Base-by-base conservation (phyloP, 2,888 invertebrate genomes). In the Mactromeris polynyma region DNA sequence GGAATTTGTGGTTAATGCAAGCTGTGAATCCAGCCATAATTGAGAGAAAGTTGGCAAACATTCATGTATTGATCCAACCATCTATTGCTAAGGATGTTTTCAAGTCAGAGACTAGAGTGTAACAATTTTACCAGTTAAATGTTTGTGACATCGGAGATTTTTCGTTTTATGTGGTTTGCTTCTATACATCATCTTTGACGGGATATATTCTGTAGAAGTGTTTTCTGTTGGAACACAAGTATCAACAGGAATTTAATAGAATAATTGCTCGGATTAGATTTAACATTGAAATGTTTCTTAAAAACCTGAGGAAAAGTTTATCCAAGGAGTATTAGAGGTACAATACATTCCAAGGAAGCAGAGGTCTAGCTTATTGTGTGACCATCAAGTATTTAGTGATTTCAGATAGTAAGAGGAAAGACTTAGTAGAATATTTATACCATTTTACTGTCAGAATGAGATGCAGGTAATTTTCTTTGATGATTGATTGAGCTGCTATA, bases 31-130 rank as follows among this genome's bases (percentile, higher is more conserved):
- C 19, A 33, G 80, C 80, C 51, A 36, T 81, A 21, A 33, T 54
- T 81, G 81, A 58, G 54, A 58, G 58, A 81, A 81, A 81, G 58
- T 81, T 81, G 81, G 81, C 81, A 81, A 54, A 58, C 51, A 36
- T 58, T 81, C 58, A 81, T 81, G 4, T 81, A 81, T 81, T 81
- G 81, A 81, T 81, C 51, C 58, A 17, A 17, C 36, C 58, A 31
- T 81, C n/a, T 58, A 81, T 54, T 36, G 81, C 58, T 81, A n/a
- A 36, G 36, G 33, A 58, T 31, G 58, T 54, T 36, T 54, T 51
- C 51, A 54, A 81, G 46, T 58, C 36, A 31, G 36, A 31, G 14
- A 11, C n/a, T n/a, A n/a, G n/a, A n/a, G n/a, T 33, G 36, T 36
- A 36, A 33, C 73, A 17, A 36, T 36, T 73, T 73, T 73, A 73